These are phyloP conservation scores for Heliothis subflexa DNA, from an alignment of 1,140 invertebrate species.

Conservation along the genomic window DNA sequence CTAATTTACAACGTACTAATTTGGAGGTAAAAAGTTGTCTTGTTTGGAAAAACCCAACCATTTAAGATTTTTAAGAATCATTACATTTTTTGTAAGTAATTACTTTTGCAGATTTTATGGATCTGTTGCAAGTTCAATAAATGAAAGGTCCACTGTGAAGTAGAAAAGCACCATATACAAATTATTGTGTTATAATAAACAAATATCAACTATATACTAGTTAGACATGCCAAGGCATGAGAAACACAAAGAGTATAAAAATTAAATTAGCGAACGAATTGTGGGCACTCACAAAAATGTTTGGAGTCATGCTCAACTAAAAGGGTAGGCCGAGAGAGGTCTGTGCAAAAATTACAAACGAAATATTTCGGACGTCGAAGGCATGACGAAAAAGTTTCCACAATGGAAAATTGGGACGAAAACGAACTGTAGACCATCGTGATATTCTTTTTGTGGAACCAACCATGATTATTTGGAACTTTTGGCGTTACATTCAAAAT, in stretches of 20 bases:
- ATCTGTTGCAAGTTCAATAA: too few relatives aligned
- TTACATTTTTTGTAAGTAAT: too few relatives aligned
- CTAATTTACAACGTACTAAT: slow-evolving; percentile 45
- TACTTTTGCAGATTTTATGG: too few relatives aligned
- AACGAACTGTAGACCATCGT: neutral
- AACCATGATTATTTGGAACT: neutral
- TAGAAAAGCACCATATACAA: too few relatives aligned
- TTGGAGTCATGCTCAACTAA: slow-evolving; percentile 5
- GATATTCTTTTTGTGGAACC: neutral
- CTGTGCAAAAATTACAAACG: slow-evolving; percentile 21
- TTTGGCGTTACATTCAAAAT: too few relatives aligned
- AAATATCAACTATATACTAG: neutral
- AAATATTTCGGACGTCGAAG: slow-evolving; percentile 28
- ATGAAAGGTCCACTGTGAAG: too few relatives aligned
- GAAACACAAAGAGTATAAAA: slow-evolving; percentile 4
- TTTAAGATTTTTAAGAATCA: too few relatives aligned
- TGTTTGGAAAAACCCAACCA: too few relatives aligned
- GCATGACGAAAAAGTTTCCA: slow-evolving; percentile 21
- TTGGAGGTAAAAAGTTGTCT: neutral
- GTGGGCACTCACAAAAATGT: slow-evolving; percentile 15
- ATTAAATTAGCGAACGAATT: slow-evolving; percentile 12
- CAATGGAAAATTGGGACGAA: slow-evolving; percentile 28
- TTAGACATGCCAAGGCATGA: neutral
- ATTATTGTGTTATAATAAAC: neutral
- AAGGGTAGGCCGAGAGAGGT: slow-evolving; percentile 12